These are phyloP conservation scores for Ganaspis brasiliensis DNA, from an alignment of 2,888 invertebrate species.

Conservation along the genomic window DNA sequence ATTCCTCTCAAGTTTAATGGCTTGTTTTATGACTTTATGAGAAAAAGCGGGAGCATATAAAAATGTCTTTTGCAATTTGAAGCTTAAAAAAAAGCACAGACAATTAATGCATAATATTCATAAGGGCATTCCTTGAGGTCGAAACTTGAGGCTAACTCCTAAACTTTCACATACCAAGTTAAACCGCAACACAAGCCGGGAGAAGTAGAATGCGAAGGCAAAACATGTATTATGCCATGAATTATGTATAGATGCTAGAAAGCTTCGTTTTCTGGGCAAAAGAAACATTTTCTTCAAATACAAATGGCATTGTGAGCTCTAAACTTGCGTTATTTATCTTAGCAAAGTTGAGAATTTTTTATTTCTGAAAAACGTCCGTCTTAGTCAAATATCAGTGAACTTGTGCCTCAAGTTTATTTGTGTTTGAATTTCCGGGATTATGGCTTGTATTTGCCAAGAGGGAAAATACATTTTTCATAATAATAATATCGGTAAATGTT, in stretches of 20 bases:
- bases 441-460: neutral
- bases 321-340: conserved; percentile 1
- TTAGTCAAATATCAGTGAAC: neutral
- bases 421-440: neutral
- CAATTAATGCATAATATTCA: conserved; percentile 75
- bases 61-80: too few relatives aligned
- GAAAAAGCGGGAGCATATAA: too few relatives aligned
- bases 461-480: neutral
- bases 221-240: neutral
- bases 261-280: neutral
- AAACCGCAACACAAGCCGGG: neutral
- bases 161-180: conserved; percentile 49
- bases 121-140: conserved; percentile 65
- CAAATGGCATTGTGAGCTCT: conserved; percentile 1
- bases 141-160: conserved; percentile 54
- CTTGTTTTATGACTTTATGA: too few relatives aligned
- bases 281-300: conserved; percentile 1
- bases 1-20: too few relatives aligned
- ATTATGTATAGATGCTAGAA: conserved; percentile 1
- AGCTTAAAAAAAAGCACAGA: conserved; percentile 73
- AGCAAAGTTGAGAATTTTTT: neutral
- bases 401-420: neutral
- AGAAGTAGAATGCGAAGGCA: neutral
- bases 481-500: neutral
- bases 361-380: neutral